Conservation (phyloP, 2,113 vertebrate genomes). For the Sceloporus undulatus region DNA sequence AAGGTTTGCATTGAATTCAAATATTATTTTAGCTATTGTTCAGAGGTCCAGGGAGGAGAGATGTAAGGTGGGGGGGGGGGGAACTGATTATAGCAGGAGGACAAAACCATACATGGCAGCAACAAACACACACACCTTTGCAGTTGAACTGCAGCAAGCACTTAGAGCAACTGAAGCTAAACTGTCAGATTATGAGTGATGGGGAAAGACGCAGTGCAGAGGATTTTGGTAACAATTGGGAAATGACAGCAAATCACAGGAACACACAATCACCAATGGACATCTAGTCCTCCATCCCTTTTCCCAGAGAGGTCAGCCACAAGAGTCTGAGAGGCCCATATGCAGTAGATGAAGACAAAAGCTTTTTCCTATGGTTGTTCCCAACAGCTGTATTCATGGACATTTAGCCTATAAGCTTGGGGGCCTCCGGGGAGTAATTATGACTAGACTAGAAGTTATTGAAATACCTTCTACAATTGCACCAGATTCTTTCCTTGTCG, state of each 20-base stretch:
- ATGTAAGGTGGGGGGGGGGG: not conserved
- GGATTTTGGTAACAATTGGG: slow-evolving; percentile 43
- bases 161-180: slow-evolving; percentile 33
- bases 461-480: not conserved
- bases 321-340: not conserved
- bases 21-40: slow-evolving; percentile 14
- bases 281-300: not conserved
- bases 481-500: slow-evolving; percentile 1
- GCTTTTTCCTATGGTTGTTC: not conserved
- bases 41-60: not conserved
- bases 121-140: not conserved
- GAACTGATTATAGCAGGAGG: not conserved
- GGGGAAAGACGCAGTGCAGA: slow-evolving; percentile 42
- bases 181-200: slow-evolving; percentile 53
- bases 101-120: not conserved
- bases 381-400: not conserved
- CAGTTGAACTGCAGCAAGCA: slow-evolving; percentile 30
- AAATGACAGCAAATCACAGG: slow-evolving; percentile 56
- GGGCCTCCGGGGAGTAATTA: not conserved
- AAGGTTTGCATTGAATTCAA: slow-evolving; percentile 7
- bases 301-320: not conserved
- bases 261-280: not conserved
- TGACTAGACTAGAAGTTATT: not conserved
- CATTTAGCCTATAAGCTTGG: not conserved
- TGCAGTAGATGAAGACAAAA: not conserved